phyloP scores from a whole-genome alignment of 53 echinoderm and acorn worm species.

The Astropecten irregularis region DNA sequence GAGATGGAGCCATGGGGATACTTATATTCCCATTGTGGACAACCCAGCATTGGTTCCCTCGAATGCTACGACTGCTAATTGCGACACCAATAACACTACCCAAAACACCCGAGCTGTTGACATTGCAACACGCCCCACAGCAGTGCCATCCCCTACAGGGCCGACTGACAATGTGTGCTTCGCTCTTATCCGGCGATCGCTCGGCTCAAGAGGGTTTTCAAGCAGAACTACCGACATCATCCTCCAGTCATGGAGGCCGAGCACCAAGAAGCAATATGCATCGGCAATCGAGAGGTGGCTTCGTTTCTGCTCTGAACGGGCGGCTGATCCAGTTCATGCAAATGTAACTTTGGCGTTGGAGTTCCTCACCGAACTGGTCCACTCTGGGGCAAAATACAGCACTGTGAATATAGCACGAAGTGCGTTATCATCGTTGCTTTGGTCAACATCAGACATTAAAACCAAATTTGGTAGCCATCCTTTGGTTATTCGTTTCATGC shows the following conservation, averaged over 20 bases:
- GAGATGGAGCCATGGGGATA: background rate
- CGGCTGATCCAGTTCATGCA: slow-evolving; percentile 3
- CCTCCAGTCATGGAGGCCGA: background rate
- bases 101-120: background rate
- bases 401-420: background rate
- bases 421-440: background rate
- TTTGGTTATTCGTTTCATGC: background rate
- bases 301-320: background rate
- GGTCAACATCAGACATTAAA: background rate
- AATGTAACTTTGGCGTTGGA: background rate
- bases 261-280: background rate
- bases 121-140: background rate
- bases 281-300: background rate
- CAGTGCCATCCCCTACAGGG: background rate
- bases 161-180: background rate
- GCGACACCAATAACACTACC: slow-evolving; percentile 19
- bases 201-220: slow-evolving; percentile 12
- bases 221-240: slow-evolving; percentile 8
- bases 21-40: slow-evolving; percentile 58
- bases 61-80: background rate
- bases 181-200: background rate
- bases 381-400: background rate
- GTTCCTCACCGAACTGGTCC: background rate
- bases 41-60: slow-evolving; percentile 56
- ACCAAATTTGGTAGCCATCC: slow-evolving; percentile 9